phyloP scores from a whole-genome alignment of 2,888 invertebrate genomes.

The Lasioglossum leucozonium region DNA sequence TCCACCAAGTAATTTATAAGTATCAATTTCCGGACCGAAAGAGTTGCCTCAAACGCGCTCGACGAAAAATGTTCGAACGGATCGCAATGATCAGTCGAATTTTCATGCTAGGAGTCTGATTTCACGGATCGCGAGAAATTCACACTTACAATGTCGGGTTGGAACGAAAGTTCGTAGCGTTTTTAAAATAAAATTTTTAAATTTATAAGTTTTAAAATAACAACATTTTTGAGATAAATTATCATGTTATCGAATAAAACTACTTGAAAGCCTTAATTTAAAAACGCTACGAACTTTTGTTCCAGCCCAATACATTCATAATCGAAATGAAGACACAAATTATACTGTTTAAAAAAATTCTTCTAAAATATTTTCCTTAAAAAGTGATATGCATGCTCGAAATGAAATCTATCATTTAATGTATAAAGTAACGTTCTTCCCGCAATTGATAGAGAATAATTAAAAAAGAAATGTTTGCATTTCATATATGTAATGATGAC shows the following conservation, averaged over 20 bases:
- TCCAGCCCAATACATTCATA: background rate
- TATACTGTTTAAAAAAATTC: background rate
- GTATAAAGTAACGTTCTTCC: background rate
- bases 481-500: background rate
- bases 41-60: slow-evolving; percentile 7
- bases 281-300: too few species aligned
- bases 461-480: background rate
- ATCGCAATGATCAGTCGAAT: background rate
- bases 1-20: slow-evolving; percentile 34
- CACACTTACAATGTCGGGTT: too few species aligned
- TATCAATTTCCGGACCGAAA: slow-evolving; percentile 41
- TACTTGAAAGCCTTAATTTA: too few species aligned
- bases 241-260: too few species aligned
- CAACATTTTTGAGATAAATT: too few species aligned
- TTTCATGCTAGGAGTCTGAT: background rate
- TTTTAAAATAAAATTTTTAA: too few species aligned
- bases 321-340: background rate
- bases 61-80: slow-evolving; percentile 3
- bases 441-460: background rate
- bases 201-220: too few species aligned
- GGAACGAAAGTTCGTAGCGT: too few species aligned
- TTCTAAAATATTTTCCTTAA: background rate
- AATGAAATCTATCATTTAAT: too few species aligned
- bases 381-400: background rate
- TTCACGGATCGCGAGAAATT: background rate